Conservation (phyloP, 2,797 vertebrate genomes). For the Iguana delicatissima region DNA sequence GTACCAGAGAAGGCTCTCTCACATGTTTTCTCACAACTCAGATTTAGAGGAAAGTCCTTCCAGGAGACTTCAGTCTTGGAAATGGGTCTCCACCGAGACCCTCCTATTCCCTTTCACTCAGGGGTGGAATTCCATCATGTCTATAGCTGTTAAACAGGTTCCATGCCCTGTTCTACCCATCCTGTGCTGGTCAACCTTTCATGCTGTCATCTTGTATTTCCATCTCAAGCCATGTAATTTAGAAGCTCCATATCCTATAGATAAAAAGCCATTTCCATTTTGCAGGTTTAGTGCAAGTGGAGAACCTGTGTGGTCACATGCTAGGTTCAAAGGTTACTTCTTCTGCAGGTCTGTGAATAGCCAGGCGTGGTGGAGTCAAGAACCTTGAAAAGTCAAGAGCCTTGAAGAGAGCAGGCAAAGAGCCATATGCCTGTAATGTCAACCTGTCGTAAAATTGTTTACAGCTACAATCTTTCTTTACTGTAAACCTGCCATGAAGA, state of each 20-base stretch:
- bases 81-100: too few relatives aligned
- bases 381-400: neutral
- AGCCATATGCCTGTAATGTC: slow-evolving; percentile 31
- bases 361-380: neutral
- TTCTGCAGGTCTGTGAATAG: slow-evolving; percentile 4
- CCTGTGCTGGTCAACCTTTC: too few relatives aligned
- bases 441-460: slow-evolving; percentile 45
- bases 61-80: too few relatives aligned
- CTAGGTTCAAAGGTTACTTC: neutral
- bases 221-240: neutral
- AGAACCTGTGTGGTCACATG: slow-evolving; percentile 17
- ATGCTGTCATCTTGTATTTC: too few relatives aligned
- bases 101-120: too few relatives aligned
- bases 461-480: slow-evolving; percentile 48
- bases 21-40: too few relatives aligned
- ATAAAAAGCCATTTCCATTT: neutral
- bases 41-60: too few relatives aligned
- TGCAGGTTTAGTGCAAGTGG: neutral
- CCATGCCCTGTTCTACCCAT: too few relatives aligned
- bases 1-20: too few relatives aligned
- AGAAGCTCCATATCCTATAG: neutral
- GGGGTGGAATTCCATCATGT: too few relatives aligned
- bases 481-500: slow-evolving; percentile 40
- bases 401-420: slow-evolving; percentile 10
- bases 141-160: too few relatives aligned